Evolutionary conservation across 2,797 vertebrate genomes (phyloP).

Genomic region (Danio kyathit): DNA sequence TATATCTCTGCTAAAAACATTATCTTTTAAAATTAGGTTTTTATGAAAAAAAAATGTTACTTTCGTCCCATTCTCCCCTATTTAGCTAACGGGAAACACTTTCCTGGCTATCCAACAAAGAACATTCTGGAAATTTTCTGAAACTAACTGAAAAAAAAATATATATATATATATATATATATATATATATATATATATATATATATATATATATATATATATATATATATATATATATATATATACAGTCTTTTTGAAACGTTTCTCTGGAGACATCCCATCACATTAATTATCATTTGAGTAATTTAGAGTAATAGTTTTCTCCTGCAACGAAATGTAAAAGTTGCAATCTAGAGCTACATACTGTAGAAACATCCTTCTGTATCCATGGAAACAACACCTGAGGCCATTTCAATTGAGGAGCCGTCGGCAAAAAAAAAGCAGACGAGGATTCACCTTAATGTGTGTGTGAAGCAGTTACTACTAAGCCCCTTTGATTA

Average conservation of each 20-base stretch:
- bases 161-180: too few relatives aligned
- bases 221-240: too few relatives aligned
- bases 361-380: slow-evolving; percentile 15
- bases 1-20: too few relatives aligned
- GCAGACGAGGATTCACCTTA: background rate
- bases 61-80: too few relatives aligned
- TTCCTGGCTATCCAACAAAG: too few relatives aligned
- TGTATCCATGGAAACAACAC: slow-evolving; percentile 52
- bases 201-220: too few relatives aligned
- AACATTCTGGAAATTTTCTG: too few relatives aligned
- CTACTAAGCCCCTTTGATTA: slow-evolving; percentile 8
- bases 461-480: background rate
- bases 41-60: too few relatives aligned
- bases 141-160: too few relatives aligned
- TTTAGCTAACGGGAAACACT: too few relatives aligned
- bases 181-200: too few relatives aligned
- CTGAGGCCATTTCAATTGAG: slow-evolving; percentile 29
- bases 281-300: background rate
- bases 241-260: background rate
- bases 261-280: background rate
- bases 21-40: too few relatives aligned
- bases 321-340: background rate
- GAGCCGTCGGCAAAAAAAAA: slow-evolving; percentile 1
- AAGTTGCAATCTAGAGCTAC: slow-evolving; percentile 2
- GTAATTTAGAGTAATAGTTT: background rate